These are phyloP conservation scores for Pyrrhosoma nymphula DNA, from an alignment of 2,888 invertebrate genomes.

Conservation along the genomic window DNA sequence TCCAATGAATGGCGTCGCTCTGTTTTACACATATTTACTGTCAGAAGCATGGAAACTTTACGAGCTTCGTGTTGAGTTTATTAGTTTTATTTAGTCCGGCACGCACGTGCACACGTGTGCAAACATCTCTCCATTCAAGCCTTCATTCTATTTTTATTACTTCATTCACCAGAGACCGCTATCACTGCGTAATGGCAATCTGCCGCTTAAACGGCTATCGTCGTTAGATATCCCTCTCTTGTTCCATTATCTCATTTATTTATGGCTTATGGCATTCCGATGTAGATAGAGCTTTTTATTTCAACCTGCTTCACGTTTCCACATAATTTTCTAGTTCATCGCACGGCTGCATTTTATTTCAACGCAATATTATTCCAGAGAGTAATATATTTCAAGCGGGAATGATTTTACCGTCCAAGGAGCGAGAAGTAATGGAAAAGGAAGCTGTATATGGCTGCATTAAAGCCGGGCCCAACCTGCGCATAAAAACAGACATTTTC, in stretches of 20 bases:
- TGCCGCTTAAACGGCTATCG: background rate
- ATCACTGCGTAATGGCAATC: background rate
- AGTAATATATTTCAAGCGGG: background rate
- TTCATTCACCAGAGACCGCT: background rate
- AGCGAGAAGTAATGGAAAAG: background rate
- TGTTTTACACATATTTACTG: background rate
- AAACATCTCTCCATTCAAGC: background rate
- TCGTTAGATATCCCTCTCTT: background rate
- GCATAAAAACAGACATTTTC: background rate
- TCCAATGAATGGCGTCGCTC: background rate
- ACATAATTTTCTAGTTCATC: background rate
- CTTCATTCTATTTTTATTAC: constrained; percentile 13
- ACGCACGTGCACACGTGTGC: background rate
- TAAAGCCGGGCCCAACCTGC: background rate
- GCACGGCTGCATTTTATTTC: background rate
- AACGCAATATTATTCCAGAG: background rate
- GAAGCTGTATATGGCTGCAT: background rate
- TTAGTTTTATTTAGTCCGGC: background rate
- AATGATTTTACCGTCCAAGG: background rate
- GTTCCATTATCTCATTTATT: constrained; percentile 22
- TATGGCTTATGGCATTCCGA: background rate
- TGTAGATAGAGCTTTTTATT: background rate
- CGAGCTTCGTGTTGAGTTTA: background rate
- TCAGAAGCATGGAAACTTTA: background rate
- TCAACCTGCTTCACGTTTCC: background rate